Percentiles rank a stretch among this genome's conserved stretches.
Evolutionary conservation across 2,888 invertebrate species (phyloP).

Genomic region (Mycalesis mineus): DNA sequence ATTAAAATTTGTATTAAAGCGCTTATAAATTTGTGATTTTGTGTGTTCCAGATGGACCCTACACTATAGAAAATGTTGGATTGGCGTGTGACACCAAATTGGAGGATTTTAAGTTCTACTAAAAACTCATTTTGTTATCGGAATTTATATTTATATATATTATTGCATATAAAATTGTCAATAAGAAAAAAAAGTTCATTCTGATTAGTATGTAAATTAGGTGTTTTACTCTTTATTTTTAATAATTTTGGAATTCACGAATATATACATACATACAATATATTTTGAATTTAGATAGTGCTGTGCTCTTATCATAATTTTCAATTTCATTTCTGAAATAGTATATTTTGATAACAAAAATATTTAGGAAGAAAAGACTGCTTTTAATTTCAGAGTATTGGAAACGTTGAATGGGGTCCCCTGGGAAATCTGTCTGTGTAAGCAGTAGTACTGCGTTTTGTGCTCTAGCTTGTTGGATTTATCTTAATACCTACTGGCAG

Average conservation of each 20-base stretch:
- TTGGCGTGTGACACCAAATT: constrained; percentile 35
- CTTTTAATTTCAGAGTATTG: constrained; percentile 15
- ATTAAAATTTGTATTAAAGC: too few species aligned
- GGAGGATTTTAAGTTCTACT: constrained; percentile 33
- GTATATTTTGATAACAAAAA: neutral
- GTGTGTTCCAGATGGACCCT: constrained; percentile 67
- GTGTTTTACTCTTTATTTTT: too few species aligned
- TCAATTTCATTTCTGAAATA: neutral
- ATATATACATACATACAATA: too few species aligned
- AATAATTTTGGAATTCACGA: too few species aligned
- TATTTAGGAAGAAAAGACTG: constrained; percentile 18
- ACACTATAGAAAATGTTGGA: constrained; percentile 51
- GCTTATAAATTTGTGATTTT: neutral
- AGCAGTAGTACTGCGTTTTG: neutral
- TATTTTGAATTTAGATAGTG: too few species aligned
- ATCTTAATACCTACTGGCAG: constrained; percentile 16
- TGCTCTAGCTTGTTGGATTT: neutral
- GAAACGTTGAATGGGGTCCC: neutral
- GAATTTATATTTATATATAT: too few species aligned
- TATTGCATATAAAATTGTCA: too few species aligned
- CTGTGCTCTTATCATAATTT: too few species aligned
- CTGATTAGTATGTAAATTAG: too few species aligned
- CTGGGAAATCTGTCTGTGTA: constrained; percentile 5
- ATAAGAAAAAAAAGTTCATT: too few species aligned
- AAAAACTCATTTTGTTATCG: neutral